phyloP scores from a whole-genome alignment of 1,140 invertebrate species.

The Palaemon carinicauda region DNA sequence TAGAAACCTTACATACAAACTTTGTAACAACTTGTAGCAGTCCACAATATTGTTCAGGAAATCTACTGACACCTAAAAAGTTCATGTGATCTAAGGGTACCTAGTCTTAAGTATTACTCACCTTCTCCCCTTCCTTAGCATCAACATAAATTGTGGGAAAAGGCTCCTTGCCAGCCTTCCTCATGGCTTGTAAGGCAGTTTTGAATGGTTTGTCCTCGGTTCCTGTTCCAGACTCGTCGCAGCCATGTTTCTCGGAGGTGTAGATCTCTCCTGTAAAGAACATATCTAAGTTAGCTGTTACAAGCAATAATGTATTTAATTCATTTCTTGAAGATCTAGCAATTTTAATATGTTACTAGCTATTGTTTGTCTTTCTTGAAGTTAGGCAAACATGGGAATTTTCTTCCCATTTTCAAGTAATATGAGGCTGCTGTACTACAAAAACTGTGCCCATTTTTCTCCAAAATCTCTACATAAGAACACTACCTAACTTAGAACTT shows the following conservation, averaged over 20 bases:
- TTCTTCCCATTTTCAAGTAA: too few species aligned
- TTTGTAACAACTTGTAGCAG: too few species aligned
- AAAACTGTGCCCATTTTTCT: too few species aligned
- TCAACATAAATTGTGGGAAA: slow-evolving; percentile 89
- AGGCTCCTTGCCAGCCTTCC: slow-evolving; percentile 81
- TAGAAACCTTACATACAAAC: too few species aligned
- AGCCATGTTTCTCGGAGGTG: slow-evolving; percentile 88
- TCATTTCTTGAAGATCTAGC: too few species aligned
- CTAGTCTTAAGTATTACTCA: background rate
- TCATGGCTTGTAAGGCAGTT: slow-evolving; percentile 89
- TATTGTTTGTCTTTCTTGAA: too few species aligned
- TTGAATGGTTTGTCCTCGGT: slow-evolving; percentile 87
- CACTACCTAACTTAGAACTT: too few species aligned
- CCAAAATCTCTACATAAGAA: too few species aligned
- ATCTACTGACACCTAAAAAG: background rate
- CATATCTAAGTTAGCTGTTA: background rate
- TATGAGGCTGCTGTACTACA: too few species aligned
- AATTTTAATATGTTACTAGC: too few species aligned
- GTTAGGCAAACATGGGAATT: too few species aligned
- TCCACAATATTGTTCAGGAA: too few species aligned
- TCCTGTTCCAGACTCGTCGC: slow-evolving; percentile 87
- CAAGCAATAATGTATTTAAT: background rate
- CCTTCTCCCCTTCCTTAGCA: slow-evolving; percentile 76
- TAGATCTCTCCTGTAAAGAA: slow-evolving; percentile 72
- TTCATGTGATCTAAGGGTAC: background rate